Conservation (phyloP, 1,140 invertebrate species). For the Anagrus nilaparvatae region DNA sequence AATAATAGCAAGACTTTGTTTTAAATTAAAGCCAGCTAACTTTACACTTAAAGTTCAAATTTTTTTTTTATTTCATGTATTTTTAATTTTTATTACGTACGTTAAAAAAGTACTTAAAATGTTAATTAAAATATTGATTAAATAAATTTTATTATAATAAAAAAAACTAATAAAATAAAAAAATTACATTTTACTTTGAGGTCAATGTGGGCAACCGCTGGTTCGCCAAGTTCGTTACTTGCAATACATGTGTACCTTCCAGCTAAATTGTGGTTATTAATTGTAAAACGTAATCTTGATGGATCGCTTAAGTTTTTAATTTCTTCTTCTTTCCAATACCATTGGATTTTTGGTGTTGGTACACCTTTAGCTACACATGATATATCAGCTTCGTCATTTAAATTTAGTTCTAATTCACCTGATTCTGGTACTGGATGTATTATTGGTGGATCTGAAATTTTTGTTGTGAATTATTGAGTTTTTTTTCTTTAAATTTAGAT, state of each 20-base stretch:
- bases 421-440: conserved; percentile 54
- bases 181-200: conserved; percentile 32
- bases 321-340: conserved; percentile 54
- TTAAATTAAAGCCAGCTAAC: no score
- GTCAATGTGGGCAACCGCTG: conserved; percentile 50
- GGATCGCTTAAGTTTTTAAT: conserved; percentile 52
- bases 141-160: no score
- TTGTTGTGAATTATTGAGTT: no score
- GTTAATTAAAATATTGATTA: no score
- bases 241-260: conserved; percentile 64
- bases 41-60: no score
- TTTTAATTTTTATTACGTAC: no score
- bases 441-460: conserved; percentile 54
- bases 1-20: no score
- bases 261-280: conserved; percentile 51
- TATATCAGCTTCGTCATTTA: conserved; percentile 60
- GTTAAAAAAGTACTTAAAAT: no score
- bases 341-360: conserved; percentile 56
- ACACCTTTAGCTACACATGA: conserved; percentile 55
- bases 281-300: conserved; percentile 53
- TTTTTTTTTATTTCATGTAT: no score
- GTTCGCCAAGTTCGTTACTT: conserved; percentile 61
- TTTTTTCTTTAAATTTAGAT: no score
- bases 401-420: conserved; percentile 57
- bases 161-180: no score